Base-by-base conservation (phyloP, 2,797 vertebrate genomes). In the Sebastes steindachneri region DNA sequence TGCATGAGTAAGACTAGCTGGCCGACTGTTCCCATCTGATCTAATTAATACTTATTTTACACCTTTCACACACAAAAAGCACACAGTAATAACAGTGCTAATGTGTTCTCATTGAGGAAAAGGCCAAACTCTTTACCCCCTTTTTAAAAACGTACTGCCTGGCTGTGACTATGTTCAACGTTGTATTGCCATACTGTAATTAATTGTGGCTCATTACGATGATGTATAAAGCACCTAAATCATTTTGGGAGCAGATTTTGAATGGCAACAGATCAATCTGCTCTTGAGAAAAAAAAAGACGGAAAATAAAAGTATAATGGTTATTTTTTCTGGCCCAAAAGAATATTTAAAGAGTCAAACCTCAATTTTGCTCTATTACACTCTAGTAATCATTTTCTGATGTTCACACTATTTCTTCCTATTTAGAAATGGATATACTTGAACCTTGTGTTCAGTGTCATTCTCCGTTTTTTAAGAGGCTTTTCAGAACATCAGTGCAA, bases 41-140 rank as follows among this genome's bases (percentile, higher is more conserved):
- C 87, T 92, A 90, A 95, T 95, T 89, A 91, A 92, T 91, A 88
- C 80, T 79, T 64, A 86, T 90, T 94, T 94, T 90, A 89, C 85
- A 88, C 89, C 85, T 90, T 92, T 89, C 57, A 82, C 68, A 90
- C 88, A 90, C 88, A 35, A 79, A 90, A 90, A 88, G 68, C 15
- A 73, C 28, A 68, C 59, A 73, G 86, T 84, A 89, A 90, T 89
- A 93, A 92, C 74, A 86, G 71, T 21, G 31, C 58, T 75, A 87
- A 92, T 92, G 77, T 89, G 67, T 79, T 91, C 83, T 92, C 69
- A 81, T 72, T 89, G 80, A 88, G 73, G 48, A 68, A 79, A 89
- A 89, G 7, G 60, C 45, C 76, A 64, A 73, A 73, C 35, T 77
- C 57, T 79, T 69, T 31, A 78, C 65, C 72, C 53, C 55, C 29